Evolutionary conservation across 1,140 invertebrate species (phyloP), one percentile per base, ranked within the genome.

Genomic region (Bombus pascuorum): DNA sequence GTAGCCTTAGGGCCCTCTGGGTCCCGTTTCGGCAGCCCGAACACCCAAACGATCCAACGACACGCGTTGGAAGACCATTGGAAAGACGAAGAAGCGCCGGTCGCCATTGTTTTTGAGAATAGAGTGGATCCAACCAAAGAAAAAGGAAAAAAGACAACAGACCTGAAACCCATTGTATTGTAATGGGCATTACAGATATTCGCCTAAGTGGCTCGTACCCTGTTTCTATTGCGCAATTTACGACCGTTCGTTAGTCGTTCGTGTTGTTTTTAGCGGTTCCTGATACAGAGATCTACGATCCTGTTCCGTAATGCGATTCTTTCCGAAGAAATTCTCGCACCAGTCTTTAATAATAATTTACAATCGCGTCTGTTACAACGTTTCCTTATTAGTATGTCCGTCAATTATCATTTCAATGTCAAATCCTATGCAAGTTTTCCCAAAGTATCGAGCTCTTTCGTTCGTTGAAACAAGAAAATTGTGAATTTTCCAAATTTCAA

Each of bases 151-250:
- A 57, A 82, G 39, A 44, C 34, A 39, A 15, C 81, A 22, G 22
- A 34, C 44, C 66, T 18, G 82, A 75, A 71, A 78, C 70, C 86
- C 93, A 94, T 95, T 95, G 94, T 95, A 95, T 95, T 95, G 89
- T 95, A 95, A 95, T 95, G 89, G 88, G 90, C 91, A 93, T 93
- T 92, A 92, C 90, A 83, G 88, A 91, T 87, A 90, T 91, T 92
- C 88, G 83, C 87, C 86, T 91, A 89, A 90, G 86, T 91, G 90
- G 89, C 91, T 89, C 77, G 77, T 81, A 85, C 72, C 75, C 74
- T 32, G 72, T 34, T 89, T 68, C 90, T 92, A 89, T 91, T 90
- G 83, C 87, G 79, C 90, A 90, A 93, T 93, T 94, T 94, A 93
- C 92, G 65, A 87, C 81, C 82, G 66, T 92, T 93, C 91, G 90